Percentiles rank a stretch among this genome's conserved stretches.
These are phyloP conservation scores for Heptranchias perlo DNA, from an alignment of 2,113 vertebrate species.

Conservation along the genomic window DNA sequence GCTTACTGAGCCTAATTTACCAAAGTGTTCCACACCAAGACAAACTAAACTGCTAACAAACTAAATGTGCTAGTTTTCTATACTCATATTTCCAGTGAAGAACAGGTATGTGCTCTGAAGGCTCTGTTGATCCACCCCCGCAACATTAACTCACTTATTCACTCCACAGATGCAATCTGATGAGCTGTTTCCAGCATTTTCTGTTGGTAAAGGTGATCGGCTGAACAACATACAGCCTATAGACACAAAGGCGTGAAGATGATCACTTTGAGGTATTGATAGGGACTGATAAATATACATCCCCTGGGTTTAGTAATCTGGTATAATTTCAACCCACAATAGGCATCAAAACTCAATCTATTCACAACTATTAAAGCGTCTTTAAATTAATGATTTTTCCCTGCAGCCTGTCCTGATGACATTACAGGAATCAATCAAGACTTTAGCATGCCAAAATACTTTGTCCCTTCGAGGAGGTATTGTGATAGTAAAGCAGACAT, in stretches of 20 bases:
- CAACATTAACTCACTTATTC: not conserved
- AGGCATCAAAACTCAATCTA: too few relatives aligned
- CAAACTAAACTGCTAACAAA: too few relatives aligned
- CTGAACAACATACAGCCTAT: too few relatives aligned
- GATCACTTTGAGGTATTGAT: not conserved
- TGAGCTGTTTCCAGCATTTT: too few relatives aligned
- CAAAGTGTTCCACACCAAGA: not conserved
- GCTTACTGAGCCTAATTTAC: not conserved
- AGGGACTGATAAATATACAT: not conserved
- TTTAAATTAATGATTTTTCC: not conserved
- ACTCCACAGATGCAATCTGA: not conserved
- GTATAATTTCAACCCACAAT: not conserved
- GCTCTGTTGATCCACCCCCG: not conserved
- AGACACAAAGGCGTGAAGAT: not conserved
- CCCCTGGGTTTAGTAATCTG: not conserved
- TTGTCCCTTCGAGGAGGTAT: not conserved
- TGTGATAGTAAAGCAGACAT: not conserved
- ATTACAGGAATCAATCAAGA: not conserved
- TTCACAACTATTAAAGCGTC: not conserved
- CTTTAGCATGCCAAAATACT: not conserved
- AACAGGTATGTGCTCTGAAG: not conserved
- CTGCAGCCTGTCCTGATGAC: not conserved
- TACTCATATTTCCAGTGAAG: not conserved
- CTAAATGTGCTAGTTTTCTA: not conserved
- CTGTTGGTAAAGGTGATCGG: not conserved